Conservation (phyloP, 2,797 vertebrate species). For the Mus spretus region DNA sequence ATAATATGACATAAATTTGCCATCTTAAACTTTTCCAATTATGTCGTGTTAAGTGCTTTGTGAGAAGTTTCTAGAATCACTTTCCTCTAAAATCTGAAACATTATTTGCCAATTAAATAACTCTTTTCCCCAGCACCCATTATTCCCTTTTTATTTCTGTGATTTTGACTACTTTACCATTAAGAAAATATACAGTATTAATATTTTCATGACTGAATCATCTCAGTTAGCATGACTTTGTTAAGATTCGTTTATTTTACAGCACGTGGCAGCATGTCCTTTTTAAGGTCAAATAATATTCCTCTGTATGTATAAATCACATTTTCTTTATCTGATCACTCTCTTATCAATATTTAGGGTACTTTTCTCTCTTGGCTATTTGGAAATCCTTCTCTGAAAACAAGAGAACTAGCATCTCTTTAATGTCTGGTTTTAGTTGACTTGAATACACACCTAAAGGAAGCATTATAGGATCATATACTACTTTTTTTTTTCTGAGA, state of each 20-base stretch:
- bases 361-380: background rate
- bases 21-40: slow-evolving; percentile 51
- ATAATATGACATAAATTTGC: slow-evolving; percentile 18
- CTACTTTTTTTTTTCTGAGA: slow-evolving; percentile 29
- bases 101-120: background rate
- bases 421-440: slow-evolving; percentile 28
- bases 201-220: slow-evolving; percentile 5
- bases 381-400: slow-evolving; percentile 20
- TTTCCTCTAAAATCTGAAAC: slow-evolving; percentile 37
- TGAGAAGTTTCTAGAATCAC: background rate
- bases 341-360: background rate
- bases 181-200: slow-evolving; percentile 1
- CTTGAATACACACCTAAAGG: background rate
- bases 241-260: background rate
- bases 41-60: slow-evolving; percentile 14
- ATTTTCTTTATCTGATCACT: slow-evolving; percentile 26
- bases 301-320: background rate
- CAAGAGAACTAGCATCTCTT: background rate
- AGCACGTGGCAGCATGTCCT: slow-evolving; percentile 32
- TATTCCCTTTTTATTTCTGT: slow-evolving; percentile 9
- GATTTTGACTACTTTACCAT: slow-evolving; percentile 30
- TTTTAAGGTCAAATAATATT: slow-evolving; percentile 22
- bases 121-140: background rate
- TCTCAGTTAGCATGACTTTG: slow-evolving; percentile 26
- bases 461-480: background rate